Conservation (phyloP, 1,140 invertebrate species). For the Brachionus rotundiformis region DNA sequence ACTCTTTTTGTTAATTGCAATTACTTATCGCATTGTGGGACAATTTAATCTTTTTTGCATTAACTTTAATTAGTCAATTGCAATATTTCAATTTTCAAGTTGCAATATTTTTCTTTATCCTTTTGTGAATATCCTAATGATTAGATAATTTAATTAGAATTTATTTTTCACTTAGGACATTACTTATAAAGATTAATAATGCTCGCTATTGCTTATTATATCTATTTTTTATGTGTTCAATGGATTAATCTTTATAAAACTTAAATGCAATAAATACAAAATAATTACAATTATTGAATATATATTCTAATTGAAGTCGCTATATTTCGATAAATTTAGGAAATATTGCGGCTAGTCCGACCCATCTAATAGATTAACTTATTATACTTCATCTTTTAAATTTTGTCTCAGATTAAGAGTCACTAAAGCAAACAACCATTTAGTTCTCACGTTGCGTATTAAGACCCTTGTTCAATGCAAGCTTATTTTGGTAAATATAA, state of each 20-base stretch:
- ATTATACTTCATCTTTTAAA: neutral
- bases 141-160: slow-evolving; percentile 40
- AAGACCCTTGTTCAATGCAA: neutral
- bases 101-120: slow-evolving; percentile 10
- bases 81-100: slow-evolving; percentile 26
- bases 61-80: slow-evolving; percentile 31
- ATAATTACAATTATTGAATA: slow-evolving; percentile 40
- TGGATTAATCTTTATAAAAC: slow-evolving; percentile 38
- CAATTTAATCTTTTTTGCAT: slow-evolving; percentile 36
- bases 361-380: neutral
- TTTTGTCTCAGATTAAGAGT: neutral
- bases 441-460: neutral
- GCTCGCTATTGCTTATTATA: neutral
- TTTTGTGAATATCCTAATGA: neutral
- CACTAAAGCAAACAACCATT: neutral
- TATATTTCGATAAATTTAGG: neutral
- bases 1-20: slow-evolving; percentile 7
- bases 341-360: neutral
- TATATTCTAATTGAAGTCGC: neutral
- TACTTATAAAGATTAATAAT: slow-evolving; percentile 47
- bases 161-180: slow-evolving; percentile 48
- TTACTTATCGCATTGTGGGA: neutral
- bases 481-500: slow-evolving; percentile 4
- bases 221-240: neutral
- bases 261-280: slow-evolving; percentile 19